phyloP scores from a whole-genome alignment of 2,888 invertebrate genomes.

The Eupithecia dodoneata region DNA sequence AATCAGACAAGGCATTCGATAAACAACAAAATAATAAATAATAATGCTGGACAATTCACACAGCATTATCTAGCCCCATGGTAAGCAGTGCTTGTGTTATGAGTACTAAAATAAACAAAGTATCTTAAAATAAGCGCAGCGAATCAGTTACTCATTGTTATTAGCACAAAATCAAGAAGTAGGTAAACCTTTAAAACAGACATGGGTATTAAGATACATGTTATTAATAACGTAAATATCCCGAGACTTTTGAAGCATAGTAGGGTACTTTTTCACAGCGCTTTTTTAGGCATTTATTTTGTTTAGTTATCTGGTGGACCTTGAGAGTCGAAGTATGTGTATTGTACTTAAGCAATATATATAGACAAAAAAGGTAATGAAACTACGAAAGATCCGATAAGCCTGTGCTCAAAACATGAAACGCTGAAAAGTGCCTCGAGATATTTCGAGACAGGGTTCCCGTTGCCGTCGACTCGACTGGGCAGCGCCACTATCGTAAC shows the following conservation, averaged over 20 bases:
- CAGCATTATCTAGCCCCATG: too few relatives aligned
- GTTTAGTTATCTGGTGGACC: background rate
- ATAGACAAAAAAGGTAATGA: background rate
- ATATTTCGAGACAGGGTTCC: too few relatives aligned
- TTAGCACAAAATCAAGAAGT: background rate
- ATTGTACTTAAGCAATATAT: background rate
- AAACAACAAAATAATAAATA: background rate
- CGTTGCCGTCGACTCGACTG: too few relatives aligned
- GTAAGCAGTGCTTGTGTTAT: too few relatives aligned
- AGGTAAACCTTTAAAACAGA: too few relatives aligned
- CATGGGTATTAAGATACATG: too few relatives aligned
- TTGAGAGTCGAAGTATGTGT: background rate
- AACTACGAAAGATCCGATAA: background rate
- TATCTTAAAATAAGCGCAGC: background rate
- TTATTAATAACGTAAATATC: too few relatives aligned
- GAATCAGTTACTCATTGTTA: background rate
- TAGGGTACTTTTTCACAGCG: background rate
- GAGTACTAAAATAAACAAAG: background rate
- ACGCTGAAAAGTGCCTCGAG: too few relatives aligned
- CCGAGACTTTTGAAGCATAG: background rate
- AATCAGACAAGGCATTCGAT: background rate
- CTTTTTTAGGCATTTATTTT: background rate
- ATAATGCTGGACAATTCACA: too few relatives aligned
- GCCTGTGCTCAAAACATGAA: background rate
- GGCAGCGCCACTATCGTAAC: too few relatives aligned